Evolutionary conservation across 1,140 invertebrate species (phyloP), one percentile per base, ranked within the genome.

Genomic region (Heliothis virescens): DNA sequence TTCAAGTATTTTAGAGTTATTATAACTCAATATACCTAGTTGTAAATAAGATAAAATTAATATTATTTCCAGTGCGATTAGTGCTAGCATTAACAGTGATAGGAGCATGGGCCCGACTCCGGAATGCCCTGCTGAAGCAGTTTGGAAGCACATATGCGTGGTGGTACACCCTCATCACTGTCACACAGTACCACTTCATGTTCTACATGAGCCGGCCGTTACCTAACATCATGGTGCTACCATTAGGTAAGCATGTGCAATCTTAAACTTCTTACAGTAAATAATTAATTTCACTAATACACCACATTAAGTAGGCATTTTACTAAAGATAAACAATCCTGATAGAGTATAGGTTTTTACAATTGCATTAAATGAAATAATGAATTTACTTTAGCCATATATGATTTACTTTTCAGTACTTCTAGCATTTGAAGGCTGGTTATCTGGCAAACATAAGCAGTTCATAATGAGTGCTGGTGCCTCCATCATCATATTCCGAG

Each of bases 101-200:
- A 65, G 88, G 94, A 85, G 95, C 97, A 74, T 97, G 99, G 89
- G 96, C 96, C 79, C 95, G 96, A 48, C 97, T 99, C 79, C 96
- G 96, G 81, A 95, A 96, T 87, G 96, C 96, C 47, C 94, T 99
- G 53, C 95, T 96, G 87, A 96, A 96, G 85, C 95, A 97, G 62
- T 99, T 98, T 95, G 98, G 99, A 18, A 89, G 91, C 48, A 95
- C 96, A 79, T 97, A 98, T 91, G 95, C 97, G 16, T 96, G 96
- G 82, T 99, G 98, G 98, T 97, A 98, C 83, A 96, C 98, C 50
- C 88, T 97, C 4, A 96, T 99, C 59, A 98, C 97, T 34, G 96
- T 97, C 26, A 97, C 98, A 12, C 99, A 99, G 90, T 99, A 99
- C 95, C 99, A 99, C 95, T 99, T 99, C 88, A 97, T 99, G 96